A percentile compares a stretch with the other conserved stretches of the same genome.
phyloP scores from a whole-genome alignment of 2,888 invertebrate genomes.

The Brachylomia viminalis region DNA sequence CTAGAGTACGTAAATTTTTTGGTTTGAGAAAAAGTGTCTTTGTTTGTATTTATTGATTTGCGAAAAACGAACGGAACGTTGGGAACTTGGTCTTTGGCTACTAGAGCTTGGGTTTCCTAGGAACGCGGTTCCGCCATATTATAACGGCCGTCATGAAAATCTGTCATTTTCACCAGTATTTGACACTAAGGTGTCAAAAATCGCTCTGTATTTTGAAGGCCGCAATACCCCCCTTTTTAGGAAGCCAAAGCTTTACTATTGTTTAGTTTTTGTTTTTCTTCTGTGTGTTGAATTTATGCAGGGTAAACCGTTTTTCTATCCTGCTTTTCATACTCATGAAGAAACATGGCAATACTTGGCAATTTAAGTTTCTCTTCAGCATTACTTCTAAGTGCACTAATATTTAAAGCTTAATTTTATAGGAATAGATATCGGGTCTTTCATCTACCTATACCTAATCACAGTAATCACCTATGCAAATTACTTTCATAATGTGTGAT shows the following conservation, averaged over 20 bases:
- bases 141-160: no score
- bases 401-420: background rate
- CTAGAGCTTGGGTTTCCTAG: no score
- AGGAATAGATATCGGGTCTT: background rate
- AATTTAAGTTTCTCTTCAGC: background rate
- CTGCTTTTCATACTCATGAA: background rate
- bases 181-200: no score
- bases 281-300: background rate
- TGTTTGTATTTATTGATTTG: background rate
- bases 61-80: background rate
- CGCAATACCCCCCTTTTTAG: no score
- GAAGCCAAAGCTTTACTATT: no score
- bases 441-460: no score
- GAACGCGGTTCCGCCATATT: no score
- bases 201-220: no score
- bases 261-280: background rate
- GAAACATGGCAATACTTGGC: background rate
- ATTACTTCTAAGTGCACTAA: background rate
- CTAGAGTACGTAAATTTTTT: background rate
- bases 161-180: no score
- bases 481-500: background rate
- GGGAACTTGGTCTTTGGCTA: no score
- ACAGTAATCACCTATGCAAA: background rate
- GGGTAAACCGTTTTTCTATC: background rate
- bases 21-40: background rate